Percentiles rank a stretch among this genome's conserved stretches.
phyloP scores from a whole-genome alignment of 2,113 vertebrate genomes.

The Phaetusa simplex region DNA sequence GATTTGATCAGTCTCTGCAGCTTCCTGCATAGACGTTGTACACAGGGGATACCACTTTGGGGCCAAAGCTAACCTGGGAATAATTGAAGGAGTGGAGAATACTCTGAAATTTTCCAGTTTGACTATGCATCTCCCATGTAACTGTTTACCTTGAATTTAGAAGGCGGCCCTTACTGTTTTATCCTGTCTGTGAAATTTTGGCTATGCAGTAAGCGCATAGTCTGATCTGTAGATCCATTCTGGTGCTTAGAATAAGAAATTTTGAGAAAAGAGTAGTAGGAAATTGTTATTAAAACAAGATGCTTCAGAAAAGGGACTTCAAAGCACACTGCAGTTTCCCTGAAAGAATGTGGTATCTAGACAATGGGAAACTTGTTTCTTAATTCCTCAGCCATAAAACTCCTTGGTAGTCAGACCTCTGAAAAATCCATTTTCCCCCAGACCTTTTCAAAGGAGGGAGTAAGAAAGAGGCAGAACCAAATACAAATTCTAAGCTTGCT shows the following conservation, averaged over 20 bases:
- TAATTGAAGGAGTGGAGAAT: background rate
- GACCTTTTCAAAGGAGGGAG: background rate
- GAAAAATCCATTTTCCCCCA: background rate
- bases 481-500: background rate
- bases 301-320: background rate
- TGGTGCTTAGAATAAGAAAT: background rate
- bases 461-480: background rate
- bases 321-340: background rate
- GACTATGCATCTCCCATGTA: fast-evolving
- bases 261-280: background rate
- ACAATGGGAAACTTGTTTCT: background rate
- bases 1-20: background rate
- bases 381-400: background rate
- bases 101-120: background rate
- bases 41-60: background rate
- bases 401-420: background rate
- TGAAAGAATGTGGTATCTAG: background rate
- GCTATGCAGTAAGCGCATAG: fast-evolving
- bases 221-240: background rate
- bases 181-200: background rate
- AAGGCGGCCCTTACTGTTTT: background rate
- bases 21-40: background rate
- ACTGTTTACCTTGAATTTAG: background rate
- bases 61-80: background rate
- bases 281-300: background rate